Evolutionary conservation across 1,140 invertebrate genomes (phyloP).

Genomic region (Trissolcus basalis): DNA sequence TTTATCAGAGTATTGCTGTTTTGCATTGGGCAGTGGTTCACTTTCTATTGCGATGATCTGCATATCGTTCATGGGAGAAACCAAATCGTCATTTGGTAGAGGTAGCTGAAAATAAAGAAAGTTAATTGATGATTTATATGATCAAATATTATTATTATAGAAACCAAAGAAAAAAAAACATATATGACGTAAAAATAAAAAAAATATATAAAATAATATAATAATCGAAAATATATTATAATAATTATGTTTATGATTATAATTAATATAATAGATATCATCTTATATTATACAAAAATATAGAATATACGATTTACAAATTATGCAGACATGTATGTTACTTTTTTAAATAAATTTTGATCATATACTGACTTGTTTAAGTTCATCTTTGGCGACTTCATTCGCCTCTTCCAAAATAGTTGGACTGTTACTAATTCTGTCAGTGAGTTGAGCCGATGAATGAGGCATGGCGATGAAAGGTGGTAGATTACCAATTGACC

Average conservation of each 20-base stretch:
- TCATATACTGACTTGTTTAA: constrained; percentile 61
- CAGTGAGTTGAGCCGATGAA: constrained; percentile 67
- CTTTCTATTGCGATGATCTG: constrained; percentile 19
- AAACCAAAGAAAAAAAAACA: too few species aligned
- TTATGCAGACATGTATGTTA: too few species aligned
- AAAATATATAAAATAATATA: too few species aligned
- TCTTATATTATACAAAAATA: too few species aligned
- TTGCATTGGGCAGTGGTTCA: constrained; percentile 44
- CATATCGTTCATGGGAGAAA: constrained; percentile 60
- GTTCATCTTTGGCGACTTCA: constrained; percentile 71
- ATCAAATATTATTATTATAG: too few species aligned
- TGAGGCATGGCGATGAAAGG: constrained; percentile 72
- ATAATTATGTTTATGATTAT: too few species aligned
- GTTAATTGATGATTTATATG: too few species aligned
- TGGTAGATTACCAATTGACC: constrained; percentile 61
- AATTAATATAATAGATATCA: too few species aligned
- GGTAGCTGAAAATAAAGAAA: constrained; percentile 57
- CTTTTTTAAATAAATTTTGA: too few species aligned
- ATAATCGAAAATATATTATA: too few species aligned
- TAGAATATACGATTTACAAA: too few species aligned
- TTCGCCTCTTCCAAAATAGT: constrained; percentile 65
- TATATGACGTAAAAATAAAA: too few species aligned
- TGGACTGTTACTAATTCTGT: constrained; percentile 70
- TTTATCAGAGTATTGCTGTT: constrained; percentile 45
- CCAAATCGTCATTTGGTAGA: constrained; percentile 65